These are phyloP conservation scores for Timandra comae DNA, from an alignment of 2,888 invertebrate genomes.

Conservation along the genomic window DNA sequence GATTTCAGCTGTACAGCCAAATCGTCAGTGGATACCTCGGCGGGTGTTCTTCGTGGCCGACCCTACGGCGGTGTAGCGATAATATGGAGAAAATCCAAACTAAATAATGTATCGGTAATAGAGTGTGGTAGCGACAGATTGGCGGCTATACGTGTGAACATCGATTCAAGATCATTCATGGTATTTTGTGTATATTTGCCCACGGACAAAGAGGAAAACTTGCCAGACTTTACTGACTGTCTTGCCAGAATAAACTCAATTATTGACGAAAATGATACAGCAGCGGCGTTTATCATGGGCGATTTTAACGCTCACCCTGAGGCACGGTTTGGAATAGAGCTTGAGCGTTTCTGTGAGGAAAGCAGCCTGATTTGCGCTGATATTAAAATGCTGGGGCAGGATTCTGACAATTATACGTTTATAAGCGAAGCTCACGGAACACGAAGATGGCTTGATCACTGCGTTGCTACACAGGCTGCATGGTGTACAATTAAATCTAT, in stretches of 20 bases:
- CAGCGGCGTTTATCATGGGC: background rate
- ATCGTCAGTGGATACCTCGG: slow-evolving; percentile 2
- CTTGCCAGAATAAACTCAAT: background rate
- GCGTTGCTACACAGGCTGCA: background rate
- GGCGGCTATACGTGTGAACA: slow-evolving; percentile 1
- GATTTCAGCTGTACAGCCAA: background rate
- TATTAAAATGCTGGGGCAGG: background rate
- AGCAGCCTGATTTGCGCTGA: background rate
- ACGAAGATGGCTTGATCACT: background rate
- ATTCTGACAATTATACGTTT: background rate
- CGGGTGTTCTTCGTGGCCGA: slow-evolving; percentile 3
- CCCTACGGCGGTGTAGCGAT: slow-evolving; percentile 7
- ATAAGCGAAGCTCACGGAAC: background rate
- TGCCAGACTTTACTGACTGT: slow-evolving; percentile 1
- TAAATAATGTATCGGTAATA: slow-evolving; percentile 1
- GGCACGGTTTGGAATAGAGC: background rate
- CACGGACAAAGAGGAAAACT: background rate
- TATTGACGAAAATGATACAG: background rate
- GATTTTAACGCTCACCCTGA: background rate
- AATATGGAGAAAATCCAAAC: slow-evolving; percentile 4
- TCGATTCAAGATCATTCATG: background rate
- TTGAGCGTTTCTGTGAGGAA: background rate
- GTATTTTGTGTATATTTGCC: slow-evolving; percentile 9
- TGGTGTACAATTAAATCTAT: background rate
- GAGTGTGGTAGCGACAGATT: slow-evolving; percentile 4